Percentiles rank a stretch among this genome's conserved stretches.
Evolutionary conservation across 2,113 vertebrate genomes (phyloP).

Genomic region (Chlorodrepanis virens): DNA sequence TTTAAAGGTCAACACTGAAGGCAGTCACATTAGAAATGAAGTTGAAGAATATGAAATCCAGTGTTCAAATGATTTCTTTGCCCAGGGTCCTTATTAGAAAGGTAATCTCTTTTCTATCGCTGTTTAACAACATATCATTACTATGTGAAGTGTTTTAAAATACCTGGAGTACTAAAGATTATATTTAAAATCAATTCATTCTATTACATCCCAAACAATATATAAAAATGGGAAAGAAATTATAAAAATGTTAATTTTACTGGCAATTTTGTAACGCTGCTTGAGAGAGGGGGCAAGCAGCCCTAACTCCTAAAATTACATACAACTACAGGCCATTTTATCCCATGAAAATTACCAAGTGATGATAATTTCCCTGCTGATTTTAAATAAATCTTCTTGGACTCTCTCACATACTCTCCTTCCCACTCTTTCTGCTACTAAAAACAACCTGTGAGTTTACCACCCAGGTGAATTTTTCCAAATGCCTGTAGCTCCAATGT

Average conservation of each 20-base stretch:
- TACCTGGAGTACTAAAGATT: slow-evolving; percentile 7
- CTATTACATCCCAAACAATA: neutral
- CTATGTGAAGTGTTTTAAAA: slow-evolving; percentile 29
- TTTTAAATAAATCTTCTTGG: slow-evolving; percentile 14
- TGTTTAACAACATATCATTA: slow-evolving; percentile 49
- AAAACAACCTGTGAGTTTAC: neutral
- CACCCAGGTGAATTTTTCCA: slow-evolving; percentile 19
- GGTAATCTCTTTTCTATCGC: slow-evolving; percentile 37
- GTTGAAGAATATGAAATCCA: slow-evolving; percentile 7
- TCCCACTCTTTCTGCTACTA: neutral
- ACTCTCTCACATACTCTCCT: neutral
- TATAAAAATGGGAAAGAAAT: neutral
- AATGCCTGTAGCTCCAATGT: neutral
- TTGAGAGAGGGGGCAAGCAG: neutral
- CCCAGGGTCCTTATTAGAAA: slow-evolving; percentile 39
- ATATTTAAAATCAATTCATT: slow-evolving; percentile 21
- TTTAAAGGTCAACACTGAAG: slow-evolving; percentile 47
- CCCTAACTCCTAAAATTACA: neutral
- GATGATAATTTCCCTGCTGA: neutral
- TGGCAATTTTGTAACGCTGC: neutral
- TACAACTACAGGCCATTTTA: neutral
- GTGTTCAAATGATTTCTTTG: neutral
- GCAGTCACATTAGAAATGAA: slow-evolving; percentile 12
- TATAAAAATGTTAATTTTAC: slow-evolving; percentile 32
- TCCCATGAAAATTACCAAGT: neutral